These are phyloP conservation scores for Apteryx mantelli DNA, from an alignment of 2,113 vertebrate genomes.

Conservation along the genomic window DNA sequence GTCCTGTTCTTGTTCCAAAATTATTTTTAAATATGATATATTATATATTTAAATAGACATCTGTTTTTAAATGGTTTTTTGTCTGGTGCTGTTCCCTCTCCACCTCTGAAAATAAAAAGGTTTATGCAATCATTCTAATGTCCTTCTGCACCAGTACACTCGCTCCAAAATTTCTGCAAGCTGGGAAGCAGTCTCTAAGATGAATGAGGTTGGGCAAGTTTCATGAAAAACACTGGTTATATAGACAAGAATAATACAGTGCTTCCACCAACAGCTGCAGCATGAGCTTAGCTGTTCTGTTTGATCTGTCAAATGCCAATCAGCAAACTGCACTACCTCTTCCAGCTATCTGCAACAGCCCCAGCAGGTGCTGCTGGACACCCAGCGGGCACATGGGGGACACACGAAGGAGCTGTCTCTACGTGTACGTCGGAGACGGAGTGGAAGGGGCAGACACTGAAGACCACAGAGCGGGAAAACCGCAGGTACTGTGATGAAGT, in stretches of 20 bases:
- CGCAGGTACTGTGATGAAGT: background rate
- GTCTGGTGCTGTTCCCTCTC: background rate
- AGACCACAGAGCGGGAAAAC: background rate
- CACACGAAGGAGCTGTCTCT: background rate
- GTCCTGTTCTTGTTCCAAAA: background rate
- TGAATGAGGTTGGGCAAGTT: background rate
- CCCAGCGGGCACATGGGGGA: background rate
- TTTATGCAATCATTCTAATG: background rate
- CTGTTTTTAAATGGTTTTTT: background rate
- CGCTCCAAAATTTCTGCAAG: background rate
- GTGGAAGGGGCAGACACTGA: background rate
- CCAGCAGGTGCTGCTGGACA: background rate
- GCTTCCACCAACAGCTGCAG: background rate
- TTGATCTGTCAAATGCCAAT: background rate
- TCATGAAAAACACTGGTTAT: background rate
- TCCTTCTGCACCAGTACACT: background rate
- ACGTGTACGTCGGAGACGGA: background rate
- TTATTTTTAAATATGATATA: background rate
- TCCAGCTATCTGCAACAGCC: background rate
- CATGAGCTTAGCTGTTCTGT: background rate
- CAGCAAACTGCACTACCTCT: background rate
- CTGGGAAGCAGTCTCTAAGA: background rate
- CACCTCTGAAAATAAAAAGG: rapidly evolving
- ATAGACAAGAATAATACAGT: background rate
- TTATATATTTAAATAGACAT: background rate